Conservation (phyloP, 2,797 vertebrate species). For the Labroides dimidiatus region DNA sequence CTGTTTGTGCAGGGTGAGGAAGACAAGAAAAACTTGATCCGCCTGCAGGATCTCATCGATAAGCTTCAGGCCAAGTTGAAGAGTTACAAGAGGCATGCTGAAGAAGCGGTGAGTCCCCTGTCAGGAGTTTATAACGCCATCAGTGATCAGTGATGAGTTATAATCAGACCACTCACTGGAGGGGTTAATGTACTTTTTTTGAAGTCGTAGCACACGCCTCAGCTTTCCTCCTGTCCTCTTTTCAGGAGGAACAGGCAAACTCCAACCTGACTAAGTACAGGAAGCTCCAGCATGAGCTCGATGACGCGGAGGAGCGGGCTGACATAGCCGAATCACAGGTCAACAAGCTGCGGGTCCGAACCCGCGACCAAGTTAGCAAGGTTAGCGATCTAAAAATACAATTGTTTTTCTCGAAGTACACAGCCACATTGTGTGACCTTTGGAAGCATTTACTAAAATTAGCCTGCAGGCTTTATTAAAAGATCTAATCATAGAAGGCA, state of each 20-base stretch:
- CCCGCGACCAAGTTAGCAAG: conserved; percentile 80
- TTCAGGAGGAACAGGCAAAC: conserved; percentile 92
- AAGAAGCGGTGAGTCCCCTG: conserved; percentile 89
- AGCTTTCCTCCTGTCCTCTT: not conserved
- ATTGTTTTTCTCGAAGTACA: conserved; percentile 23
- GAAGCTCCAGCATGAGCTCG: conserved; percentile 94
- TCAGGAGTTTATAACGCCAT: not conserved
- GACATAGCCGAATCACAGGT: conserved; percentile 91
- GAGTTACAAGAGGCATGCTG: conserved; percentile 93
- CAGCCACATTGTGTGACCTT: conserved; percentile 55
- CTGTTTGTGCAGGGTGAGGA: conserved; percentile 87
- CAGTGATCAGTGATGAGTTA: not conserved
- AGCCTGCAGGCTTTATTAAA: conserved; percentile 47
- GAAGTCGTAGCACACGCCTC: not conserved
- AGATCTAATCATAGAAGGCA: conserved; percentile 63
- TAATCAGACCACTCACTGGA: not conserved
- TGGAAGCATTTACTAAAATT: conserved; percentile 66
- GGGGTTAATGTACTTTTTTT: not conserved
- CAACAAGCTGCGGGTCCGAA: conserved; percentile 91
- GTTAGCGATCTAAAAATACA: conserved; percentile 51
- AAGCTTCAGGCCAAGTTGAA: conserved; percentile 96
- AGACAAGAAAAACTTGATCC: conserved; percentile 91
- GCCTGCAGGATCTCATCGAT: conserved; percentile 94
- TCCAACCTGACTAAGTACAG: conserved; percentile 91
- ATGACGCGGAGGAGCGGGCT: conserved; percentile 91